phyloP scores from a whole-genome alignment of 2,888 invertebrate genomes.

The Cryptus armator region DNA sequence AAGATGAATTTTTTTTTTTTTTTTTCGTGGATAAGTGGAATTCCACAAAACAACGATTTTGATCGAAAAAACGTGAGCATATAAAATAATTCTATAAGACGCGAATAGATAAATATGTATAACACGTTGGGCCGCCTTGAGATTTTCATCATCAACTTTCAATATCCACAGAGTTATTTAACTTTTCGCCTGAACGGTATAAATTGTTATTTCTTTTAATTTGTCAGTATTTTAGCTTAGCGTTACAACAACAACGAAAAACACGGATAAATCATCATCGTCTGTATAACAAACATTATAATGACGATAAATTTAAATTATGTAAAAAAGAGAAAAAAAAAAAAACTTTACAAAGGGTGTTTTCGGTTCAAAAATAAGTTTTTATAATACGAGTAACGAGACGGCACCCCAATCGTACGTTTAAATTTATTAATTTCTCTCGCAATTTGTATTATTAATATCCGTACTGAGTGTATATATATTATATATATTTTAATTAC shows the following conservation, averaged over 20 bases:
- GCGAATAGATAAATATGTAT: not conserved
- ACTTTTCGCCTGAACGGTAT: conserved; percentile 19
- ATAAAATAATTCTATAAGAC: conserved; percentile 8
- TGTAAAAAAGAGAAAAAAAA: conserved; percentile 11
- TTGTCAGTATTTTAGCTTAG: conserved; percentile 73
- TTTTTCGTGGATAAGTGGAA: conserved; percentile 65
- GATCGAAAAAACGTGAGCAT: conserved; percentile 26
- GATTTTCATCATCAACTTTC: conserved; percentile 33
- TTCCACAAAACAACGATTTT: conserved; percentile 50
- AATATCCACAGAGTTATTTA: conserved; percentile 25
- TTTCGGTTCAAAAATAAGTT: conserved; percentile 11
- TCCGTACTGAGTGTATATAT: conserved; percentile 81
- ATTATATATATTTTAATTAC: conserved; percentile 80
- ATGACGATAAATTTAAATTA: conserved; percentile 12
- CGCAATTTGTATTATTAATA: conserved; percentile 69
- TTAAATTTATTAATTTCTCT: conserved; percentile 49
- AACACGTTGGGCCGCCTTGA: conserved; percentile 9
- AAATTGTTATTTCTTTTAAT: conserved; percentile 44
- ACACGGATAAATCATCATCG: conserved; percentile 35
- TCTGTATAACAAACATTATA: conserved; percentile 17
- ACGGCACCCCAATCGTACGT: conserved; percentile 35
- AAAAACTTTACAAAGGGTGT: conserved; percentile 35
- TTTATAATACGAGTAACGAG: conserved; percentile 14
- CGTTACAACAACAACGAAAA: conserved; percentile 15
- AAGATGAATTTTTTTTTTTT: conserved; percentile 69